These are phyloP conservation scores for Callyntrura guangdongensis DNA, from an alignment of 2,888 invertebrate species.

Conservation along the genomic window DNA sequence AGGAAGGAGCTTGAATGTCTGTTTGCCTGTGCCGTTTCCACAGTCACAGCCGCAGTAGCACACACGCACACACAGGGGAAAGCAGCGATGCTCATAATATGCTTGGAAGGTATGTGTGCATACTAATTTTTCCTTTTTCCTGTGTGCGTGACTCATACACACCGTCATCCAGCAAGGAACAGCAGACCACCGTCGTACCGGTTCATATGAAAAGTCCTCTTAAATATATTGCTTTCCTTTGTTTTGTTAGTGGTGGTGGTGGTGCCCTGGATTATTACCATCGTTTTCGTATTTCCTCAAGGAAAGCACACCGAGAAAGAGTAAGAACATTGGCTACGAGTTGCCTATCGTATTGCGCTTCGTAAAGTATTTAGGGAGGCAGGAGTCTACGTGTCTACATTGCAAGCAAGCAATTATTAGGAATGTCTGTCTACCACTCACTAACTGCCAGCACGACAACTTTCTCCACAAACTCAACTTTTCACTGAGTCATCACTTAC, in stretches of 20 bases:
- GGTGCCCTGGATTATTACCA: slow-evolving; percentile 8
- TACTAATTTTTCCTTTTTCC: background rate
- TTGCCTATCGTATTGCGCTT: background rate
- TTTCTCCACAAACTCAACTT: too few relatives aligned
- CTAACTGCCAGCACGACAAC: too few relatives aligned
- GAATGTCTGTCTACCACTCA: too few relatives aligned
- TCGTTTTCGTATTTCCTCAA: background rate
- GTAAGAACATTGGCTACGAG: background rate
- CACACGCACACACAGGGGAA: too few relatives aligned
- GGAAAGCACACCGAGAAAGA: background rate
- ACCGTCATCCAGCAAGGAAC: background rate
- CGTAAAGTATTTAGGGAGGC: background rate
- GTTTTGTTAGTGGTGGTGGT: background rate
- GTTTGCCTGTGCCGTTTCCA: background rate
- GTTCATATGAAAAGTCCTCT: background rate
- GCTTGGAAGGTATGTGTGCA: too few relatives aligned
- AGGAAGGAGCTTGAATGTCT: background rate
- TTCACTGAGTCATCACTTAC: too few relatives aligned
- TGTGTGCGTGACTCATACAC: slow-evolving; percentile 16
- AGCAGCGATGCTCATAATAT: too few relatives aligned
- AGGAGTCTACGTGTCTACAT: slow-evolving; percentile 70
- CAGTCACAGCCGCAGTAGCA: background rate
- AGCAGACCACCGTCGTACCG: background rate
- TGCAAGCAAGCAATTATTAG: background rate
- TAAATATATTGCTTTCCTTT: background rate